Base-by-base conservation (phyloP, 2,113 vertebrate genomes). In the Strix uralensis region DNA sequence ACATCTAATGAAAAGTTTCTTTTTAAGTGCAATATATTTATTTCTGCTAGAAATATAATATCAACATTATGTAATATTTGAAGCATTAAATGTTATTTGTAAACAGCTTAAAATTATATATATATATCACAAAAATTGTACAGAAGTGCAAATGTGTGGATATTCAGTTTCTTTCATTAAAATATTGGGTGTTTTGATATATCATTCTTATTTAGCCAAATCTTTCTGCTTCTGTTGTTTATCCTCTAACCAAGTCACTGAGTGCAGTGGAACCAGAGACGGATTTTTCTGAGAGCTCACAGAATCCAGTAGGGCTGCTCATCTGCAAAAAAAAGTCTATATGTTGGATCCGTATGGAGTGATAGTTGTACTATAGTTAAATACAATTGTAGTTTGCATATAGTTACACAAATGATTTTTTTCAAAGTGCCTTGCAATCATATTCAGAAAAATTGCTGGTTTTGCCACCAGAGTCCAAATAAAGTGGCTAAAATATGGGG, bases 1-100 rank as follows among this genome's bases (percentile, higher is more conserved):
- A 98, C 98, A 98, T 97, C 96, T 96, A 98, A 98, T 57, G 89
- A 96, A 74, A 97, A 98, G 81, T 98, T 98, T 98, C 97, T 98
- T 99, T 99, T 99, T 98, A 98, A 99, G 99, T 99, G 99, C 99
- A 99, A 99, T 99, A 99, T 99, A 99, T 99, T 99, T 99, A 99
- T 99, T 99, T 99, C 98, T 98, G 98, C 98, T 99, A 98, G 98
- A 98, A 98, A 98, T 99, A 98, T 99, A 98, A 97, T 98, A 98
- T 98, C 98, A 96, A 98, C 97, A 96, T 97, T 98, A 99, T 99
- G 98, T 99, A 98, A 98, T 98, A 98, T 99, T 98, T 98, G 98
- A 98, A 98, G 97, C 98, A 98, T 99, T 98, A 98, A 98, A 98
- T 98, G 98, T 98, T 98, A 98, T 99, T 99, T 99, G 99, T 99